phyloP scores from a whole-genome alignment of 2,888 invertebrate genomes.

The Ceraclea dissimilis region DNA sequence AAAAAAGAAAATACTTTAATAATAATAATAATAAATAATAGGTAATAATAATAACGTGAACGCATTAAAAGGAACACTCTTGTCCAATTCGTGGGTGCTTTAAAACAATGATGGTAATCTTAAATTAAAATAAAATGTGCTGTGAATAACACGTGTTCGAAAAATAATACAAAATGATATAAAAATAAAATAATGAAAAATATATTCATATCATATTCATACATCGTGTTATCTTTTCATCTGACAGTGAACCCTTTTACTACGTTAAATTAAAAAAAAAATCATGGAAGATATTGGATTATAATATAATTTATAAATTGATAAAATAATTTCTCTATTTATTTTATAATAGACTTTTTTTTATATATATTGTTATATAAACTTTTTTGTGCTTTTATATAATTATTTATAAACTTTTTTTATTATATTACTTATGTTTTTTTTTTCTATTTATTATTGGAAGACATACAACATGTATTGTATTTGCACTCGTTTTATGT shows the following conservation, averaged over 20 bases:
- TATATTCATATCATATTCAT: neutral
- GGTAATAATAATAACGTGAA: neutral
- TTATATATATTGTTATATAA: slow-evolving; percentile 18
- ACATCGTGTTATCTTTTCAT: neutral
- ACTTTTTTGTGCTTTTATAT: slow-evolving; percentile 12
- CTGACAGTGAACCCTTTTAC: neutral
- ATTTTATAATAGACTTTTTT: too few species aligned
- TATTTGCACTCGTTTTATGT: slow-evolving; percentile 15
- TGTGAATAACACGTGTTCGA: neutral
- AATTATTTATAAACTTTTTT: slow-evolving; percentile 15
- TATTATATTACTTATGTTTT: slow-evolving; percentile 10
- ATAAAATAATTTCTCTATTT: slow-evolving; percentile 3
- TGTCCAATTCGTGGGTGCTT: neutral
- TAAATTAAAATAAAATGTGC: neutral
- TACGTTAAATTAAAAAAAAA: too few species aligned
- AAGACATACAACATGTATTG: slow-evolving; percentile 23
- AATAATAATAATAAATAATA: neutral
- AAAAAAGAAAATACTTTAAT: neutral
- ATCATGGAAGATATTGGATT: slow-evolving; percentile 24
- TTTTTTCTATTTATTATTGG: slow-evolving; percentile 15
- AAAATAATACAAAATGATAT: too few species aligned
- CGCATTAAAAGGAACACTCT: neutral
- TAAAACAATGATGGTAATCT: neutral
- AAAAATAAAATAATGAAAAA: neutral
- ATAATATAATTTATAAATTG: slow-evolving; percentile 12